These are phyloP conservation scores for Capromys pilorides DNA, from an alignment of 2,797 vertebrate genomes.

Conservation along the genomic window DNA sequence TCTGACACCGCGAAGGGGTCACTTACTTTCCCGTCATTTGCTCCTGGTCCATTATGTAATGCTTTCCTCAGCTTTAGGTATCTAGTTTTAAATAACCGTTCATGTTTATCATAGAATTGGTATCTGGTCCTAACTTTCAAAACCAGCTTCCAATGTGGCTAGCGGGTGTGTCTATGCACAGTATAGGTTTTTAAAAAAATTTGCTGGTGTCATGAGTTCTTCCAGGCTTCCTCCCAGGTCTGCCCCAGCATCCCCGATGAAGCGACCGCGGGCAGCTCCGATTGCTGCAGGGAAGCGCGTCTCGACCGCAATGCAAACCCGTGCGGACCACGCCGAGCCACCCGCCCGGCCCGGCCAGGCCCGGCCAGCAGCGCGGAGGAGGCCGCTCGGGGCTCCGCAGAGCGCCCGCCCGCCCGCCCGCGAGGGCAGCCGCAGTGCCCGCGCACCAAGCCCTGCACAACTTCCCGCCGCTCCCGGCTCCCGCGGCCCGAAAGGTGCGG, in stretches of 20 bases:
- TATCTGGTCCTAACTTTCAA: slow-evolving; percentile 75
- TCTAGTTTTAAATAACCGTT: slow-evolving; percentile 72
- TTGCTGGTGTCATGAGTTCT: slow-evolving; percentile 74
- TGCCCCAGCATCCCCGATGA: slow-evolving; percentile 63
- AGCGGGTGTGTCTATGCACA: slow-evolving; percentile 1
- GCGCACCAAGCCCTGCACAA: slow-evolving; percentile 71
- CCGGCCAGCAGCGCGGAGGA: not conserved
- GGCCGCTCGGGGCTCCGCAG: slow-evolving; percentile 50
- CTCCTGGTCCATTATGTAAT: slow-evolving; percentile 84
- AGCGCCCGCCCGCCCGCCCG: not conserved
- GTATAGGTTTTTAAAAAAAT: slow-evolving; percentile 22
- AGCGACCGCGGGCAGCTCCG: slow-evolving; percentile 60
- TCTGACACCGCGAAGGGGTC: slow-evolving; percentile 47
- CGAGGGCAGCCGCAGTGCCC: slow-evolving; percentile 69
- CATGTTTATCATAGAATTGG: slow-evolving; percentile 62
- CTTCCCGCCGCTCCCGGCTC: slow-evolving; percentile 68
- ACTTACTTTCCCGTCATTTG: slow-evolving; percentile 70
- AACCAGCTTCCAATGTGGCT: slow-evolving; percentile 49
- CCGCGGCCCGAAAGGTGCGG: slow-evolving; percentile 68
- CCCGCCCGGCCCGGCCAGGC: not conserved
- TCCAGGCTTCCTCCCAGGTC: slow-evolving; percentile 54
- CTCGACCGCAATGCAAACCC: slow-evolving; percentile 74
- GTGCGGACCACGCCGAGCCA: slow-evolving; percentile 50
- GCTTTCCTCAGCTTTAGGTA: slow-evolving; percentile 57
- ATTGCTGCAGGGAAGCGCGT: slow-evolving; percentile 70